Evolutionary conservation across 2,113 vertebrate genomes (phyloP), one percentile per base, ranked within the genome.

Genomic region (Carassius auratus): DNA sequence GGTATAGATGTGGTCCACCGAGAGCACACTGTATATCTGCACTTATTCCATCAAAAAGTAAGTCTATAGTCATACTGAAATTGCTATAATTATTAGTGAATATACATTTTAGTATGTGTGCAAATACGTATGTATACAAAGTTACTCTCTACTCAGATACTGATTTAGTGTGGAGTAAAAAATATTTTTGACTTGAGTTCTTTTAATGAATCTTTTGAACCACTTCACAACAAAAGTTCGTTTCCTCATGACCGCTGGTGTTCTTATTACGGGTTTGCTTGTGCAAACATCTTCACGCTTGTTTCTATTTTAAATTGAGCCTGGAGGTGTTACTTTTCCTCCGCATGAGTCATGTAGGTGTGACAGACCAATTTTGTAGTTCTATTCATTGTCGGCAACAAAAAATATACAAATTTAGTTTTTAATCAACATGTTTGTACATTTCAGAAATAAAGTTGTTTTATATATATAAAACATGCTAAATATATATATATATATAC

Each of bases 301-400:
- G 59, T 66, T 81, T 66, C 78, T 17, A 23, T 48, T 66, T 81
- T 64, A 64, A 81, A 64, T 64, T 30, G 38, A 81, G 30, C 12
- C 59, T 64, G 77, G 59, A 66, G 59, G 78, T 81, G 59, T n/a
- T 66, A 75, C 42, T 75, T 75, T 75, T 48, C 26, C 42, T 50
- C n/a, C 42, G 26, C 78, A 48, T 30, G 38, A 81, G 42, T 81
- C n/a, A 64, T 64, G 59, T 26, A 66, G 14, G 14, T 66, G 59
- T 64, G 38, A 19, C 59, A 81, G 38, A 26, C 1, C 13, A 48
- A 48, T 42, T 64, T 66, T 81, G 21, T n/a, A 81, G 13, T 26
- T 14, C 36, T 61, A 61, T 61, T 21, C 17, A 21, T 19, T 59
- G 17, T 59, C 57, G 21, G 57, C 57, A 61, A 59, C 57, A 21